Evolutionary conservation across 2,888 invertebrate species (phyloP).

Genomic region (Nemotelus nigrinus): DNA sequence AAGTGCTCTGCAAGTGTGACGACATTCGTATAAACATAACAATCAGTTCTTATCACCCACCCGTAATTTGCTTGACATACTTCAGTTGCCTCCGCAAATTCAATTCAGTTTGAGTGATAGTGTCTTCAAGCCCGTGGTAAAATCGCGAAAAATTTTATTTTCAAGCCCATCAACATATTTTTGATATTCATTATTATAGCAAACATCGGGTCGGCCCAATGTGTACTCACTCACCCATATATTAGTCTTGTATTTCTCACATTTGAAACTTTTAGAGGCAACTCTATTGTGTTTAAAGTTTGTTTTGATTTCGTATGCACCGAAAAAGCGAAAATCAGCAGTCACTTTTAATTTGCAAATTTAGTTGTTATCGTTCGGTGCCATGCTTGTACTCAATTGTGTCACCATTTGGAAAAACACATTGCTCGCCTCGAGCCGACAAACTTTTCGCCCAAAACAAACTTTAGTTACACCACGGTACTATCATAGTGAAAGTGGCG

Average conservation of each 20-base stretch:
- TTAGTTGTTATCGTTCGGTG: background rate
- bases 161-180: background rate
- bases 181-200: background rate
- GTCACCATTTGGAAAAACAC: slow-evolving; percentile 14
- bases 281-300: too few species aligned
- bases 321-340: too few species aligned
- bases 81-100: background rate
- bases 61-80: background rate
- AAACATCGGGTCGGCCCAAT: background rate
- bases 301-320: too few species aligned
- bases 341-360: too few species aligned
- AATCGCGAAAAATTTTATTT: slow-evolving; percentile 19
- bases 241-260: too few species aligned
- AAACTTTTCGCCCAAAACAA: background rate
- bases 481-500: slow-evolving; percentile 62
- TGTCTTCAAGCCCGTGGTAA: slow-evolving; percentile 19
- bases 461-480: slow-evolving; percentile 11
- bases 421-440: background rate
- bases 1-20: background rate
- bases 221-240: background rate
- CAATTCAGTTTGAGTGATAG: slow-evolving; percentile 26
- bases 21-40: background rate
- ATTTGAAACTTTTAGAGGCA: too few species aligned
- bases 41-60: background rate
- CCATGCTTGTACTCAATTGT: slow-evolving; percentile 6